Evolutionary conservation across 2,888 invertebrate genomes (phyloP).

Genomic region (Lycocerus yunnanus): DNA sequence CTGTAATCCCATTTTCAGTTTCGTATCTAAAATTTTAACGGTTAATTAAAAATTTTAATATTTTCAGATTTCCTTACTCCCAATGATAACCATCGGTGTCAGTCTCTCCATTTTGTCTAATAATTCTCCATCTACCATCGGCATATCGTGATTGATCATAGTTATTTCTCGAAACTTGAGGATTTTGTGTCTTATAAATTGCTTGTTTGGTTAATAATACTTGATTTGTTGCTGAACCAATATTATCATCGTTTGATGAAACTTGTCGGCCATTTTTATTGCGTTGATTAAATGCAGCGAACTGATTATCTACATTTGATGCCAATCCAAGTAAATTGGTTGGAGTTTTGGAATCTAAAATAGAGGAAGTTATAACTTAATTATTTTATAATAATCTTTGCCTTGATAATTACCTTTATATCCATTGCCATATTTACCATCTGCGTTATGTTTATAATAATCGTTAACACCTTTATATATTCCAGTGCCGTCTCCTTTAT

Average conservation of each 20-base stretch:
- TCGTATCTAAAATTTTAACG: constrained; percentile 49
- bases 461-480: constrained; percentile 15
- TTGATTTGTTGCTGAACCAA: constrained; percentile 21
- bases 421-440: not conserved
- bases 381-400: not conserved
- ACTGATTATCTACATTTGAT: constrained; percentile 8
- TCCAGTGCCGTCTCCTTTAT: constrained; percentile 6
- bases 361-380: not conserved
- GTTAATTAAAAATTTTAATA: not conserved
- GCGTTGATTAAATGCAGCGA: not conserved
- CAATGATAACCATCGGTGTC: constrained; percentile 62
- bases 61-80: constrained; percentile 39
- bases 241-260: not conserved
- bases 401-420: not conserved
- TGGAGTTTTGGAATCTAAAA: not conserved
- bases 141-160: constrained; percentile 43
- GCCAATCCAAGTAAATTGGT: constrained; percentile 7
- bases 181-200: not conserved
- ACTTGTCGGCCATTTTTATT: too few species aligned
- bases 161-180: constrained; percentile 34
- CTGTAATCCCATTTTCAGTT: constrained; percentile 61
- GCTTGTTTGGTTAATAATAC: not conserved
- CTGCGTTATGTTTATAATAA: constrained; percentile 10
- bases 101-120: constrained; percentile 60
- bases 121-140: constrained; percentile 57